Base-by-base conservation (phyloP, 2,888 invertebrate genomes). In the Endotricha flammealis region DNA sequence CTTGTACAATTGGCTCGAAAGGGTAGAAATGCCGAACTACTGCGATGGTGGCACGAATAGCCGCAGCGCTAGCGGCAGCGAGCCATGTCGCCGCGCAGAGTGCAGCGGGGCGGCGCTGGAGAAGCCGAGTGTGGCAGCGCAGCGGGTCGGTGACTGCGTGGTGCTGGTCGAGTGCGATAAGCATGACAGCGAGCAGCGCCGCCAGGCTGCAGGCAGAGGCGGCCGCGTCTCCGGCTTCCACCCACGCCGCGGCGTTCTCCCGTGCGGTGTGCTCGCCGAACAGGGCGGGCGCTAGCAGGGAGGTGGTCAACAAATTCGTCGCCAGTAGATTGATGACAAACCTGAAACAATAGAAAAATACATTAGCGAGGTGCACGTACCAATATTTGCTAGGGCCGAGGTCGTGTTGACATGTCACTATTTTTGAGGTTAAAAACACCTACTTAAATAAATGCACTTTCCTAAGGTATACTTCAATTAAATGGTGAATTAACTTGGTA, bases 261-360 rank as follows among this genome's bases (percentile, higher is more conserved):
- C 91, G 91, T 53, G 91, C 91, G 32, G 88, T 89, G 49, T 90
- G 92, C 73, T 81, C 85, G 64, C 81, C 86, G 41, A 82, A 83
- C 42, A 81, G 60, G 40, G 86, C 85, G 63, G 83, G 82, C 69
- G 86, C 86, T 28, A 81, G 81, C 59, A 83, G 71, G 60, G 79
- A 77, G 53, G 81, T 85, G 45, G 81, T 83, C 70, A 83, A 62
- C 55, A 87, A 62, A 65, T 82, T 87, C 60, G 81, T 80, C 61
- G 83, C 87, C 51, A 82, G 66, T 34, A 81, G 64, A 45, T 83
- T 92, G 64, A 92, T 90, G 69, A 91, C 91, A 74, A 91, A 91
- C 78, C 91, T 91, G 87, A 8, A 89, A 89, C 77, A 79, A 79
- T 24, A 58, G 58, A 69, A 52, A 34, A 34, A 34, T 12, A 37